These are phyloP conservation scores for Thunnus maccoyii DNA, from an alignment of 2,113 vertebrate genomes.

Conservation along the genomic window DNA sequence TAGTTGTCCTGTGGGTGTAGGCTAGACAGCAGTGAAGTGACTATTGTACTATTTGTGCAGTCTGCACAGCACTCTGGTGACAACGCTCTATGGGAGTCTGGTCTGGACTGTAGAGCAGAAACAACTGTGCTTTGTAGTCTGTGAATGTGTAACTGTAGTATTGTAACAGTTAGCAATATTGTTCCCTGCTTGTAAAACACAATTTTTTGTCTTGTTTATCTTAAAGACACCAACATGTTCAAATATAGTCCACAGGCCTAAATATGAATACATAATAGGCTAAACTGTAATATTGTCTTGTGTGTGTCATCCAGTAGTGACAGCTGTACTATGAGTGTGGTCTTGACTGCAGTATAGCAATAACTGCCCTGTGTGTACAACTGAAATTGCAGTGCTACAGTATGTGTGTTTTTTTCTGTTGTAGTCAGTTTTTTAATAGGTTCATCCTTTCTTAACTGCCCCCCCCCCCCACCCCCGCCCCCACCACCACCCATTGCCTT, in stretches of 20 bases:
- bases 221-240: no score
- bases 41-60: slow-evolving; percentile 49
- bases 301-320: slow-evolving; percentile 6
- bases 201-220: no score
- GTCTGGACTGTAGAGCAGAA: not conserved
- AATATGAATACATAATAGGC: not conserved
- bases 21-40: slow-evolving; percentile 51
- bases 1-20: slow-evolving; percentile 67
- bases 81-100: slow-evolving; percentile 22
- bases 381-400: slow-evolving; percentile 24
- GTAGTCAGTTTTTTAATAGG: slow-evolving; percentile 53
- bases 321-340: slow-evolving; percentile 18
- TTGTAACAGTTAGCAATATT: not conserved
- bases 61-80: slow-evolving; percentile 27
- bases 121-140: slow-evolving; percentile 16
- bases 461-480: slow-evolving; percentile 5
- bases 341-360: slow-evolving; percentile 21
- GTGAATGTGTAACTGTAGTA: not conserved
- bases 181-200: not conserved
- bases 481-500: slow-evolving; percentile 18
- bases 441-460: slow-evolving; percentile 51
- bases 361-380: slow-evolving; percentile 8
- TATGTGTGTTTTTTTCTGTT: slow-evolving; percentile 33
- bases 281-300: not conserved
- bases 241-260: not conserved